Evolutionary conservation across 2,113 vertebrate genomes (phyloP), one percentile per base, ranked within the genome.

Genomic region (Natator depressus): DNA sequence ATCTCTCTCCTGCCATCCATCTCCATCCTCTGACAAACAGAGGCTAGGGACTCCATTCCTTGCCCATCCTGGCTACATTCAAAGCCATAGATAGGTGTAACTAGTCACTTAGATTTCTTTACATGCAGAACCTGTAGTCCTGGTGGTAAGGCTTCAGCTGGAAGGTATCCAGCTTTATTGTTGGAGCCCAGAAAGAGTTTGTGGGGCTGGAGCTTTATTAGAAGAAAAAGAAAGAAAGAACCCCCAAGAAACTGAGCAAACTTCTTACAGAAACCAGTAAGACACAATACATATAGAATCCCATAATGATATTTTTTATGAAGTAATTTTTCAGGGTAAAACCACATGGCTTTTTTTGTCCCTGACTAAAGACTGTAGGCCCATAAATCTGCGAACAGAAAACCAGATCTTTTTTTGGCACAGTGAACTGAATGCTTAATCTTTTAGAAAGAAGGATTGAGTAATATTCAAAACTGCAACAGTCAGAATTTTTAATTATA

Each of bases 261-360:
- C 69, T 72, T 80, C 31, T 82, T 89, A 25, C 0, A 1, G 80
- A 86, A 90, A 22, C n/a, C 8, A 4, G 42, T 80, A 20, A 0
- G 0, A 5, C 42, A 22, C 4, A 3, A 38, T 13, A 17, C 80
- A 47, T n/a, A 29, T 65, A 82, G 25, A 91, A 16, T 59, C 31
- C 27, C 31, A 5, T 5, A 79, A 83, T n/a, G 12, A 57, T 87
- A 0, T 72, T 78, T 76, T 78, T 78, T 47, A 78, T 47, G 12
- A 42, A 6, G 25, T 76, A 42, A 76, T 78, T 78, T 46, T 78
- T 78, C 46, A 78, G 75, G 12, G 47, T 54, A 0, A 8, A 93
- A 76, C 51, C 11, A 0, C 20, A 0, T 10, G 51, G n/a, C 2
- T 2, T 82, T 6, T 72, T 29, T 82, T 80, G 54, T 53, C 10